Conservation (phyloP, 2,113 vertebrate species). For the Anseranas semipalmata region DNA sequence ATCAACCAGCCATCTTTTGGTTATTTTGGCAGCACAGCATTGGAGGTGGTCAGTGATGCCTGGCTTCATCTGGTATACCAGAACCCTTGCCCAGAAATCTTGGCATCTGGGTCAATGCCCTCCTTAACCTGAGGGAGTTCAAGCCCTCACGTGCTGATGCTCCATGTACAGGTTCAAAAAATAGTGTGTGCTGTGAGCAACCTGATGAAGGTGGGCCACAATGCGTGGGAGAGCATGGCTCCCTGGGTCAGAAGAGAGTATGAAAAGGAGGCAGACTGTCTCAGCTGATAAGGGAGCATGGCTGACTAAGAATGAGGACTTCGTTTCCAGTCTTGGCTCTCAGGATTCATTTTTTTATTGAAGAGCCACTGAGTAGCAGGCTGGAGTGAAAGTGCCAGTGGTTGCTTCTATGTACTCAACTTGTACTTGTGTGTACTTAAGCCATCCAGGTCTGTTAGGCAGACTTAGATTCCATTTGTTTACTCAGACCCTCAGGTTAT, state of each 20-base stretch:
- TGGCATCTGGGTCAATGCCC: neutral
- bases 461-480: neutral
- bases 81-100: neutral
- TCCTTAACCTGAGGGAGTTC: neutral
- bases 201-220: neutral
- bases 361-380: neutral
- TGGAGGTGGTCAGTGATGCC: neutral
- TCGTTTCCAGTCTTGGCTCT: neutral
- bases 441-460: neutral
- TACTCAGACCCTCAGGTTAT: neutral
- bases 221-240: neutral
- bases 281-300: neutral
- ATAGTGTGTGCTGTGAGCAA: neutral
- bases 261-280: neutral
- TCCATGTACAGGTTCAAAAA: accelerated
- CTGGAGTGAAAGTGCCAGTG: neutral
- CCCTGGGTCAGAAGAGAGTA: neutral
- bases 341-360: neutral
- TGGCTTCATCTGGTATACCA: neutral
- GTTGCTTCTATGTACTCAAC: neutral
- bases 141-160: neutral
- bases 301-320: neutral
- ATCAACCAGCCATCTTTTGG: neutral
- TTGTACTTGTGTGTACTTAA: neutral
- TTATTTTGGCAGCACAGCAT: neutral